These are phyloP conservation scores for Enhydra lutris DNA, from an alignment of 2,113 vertebrate species.

Conservation along the genomic window DNA sequence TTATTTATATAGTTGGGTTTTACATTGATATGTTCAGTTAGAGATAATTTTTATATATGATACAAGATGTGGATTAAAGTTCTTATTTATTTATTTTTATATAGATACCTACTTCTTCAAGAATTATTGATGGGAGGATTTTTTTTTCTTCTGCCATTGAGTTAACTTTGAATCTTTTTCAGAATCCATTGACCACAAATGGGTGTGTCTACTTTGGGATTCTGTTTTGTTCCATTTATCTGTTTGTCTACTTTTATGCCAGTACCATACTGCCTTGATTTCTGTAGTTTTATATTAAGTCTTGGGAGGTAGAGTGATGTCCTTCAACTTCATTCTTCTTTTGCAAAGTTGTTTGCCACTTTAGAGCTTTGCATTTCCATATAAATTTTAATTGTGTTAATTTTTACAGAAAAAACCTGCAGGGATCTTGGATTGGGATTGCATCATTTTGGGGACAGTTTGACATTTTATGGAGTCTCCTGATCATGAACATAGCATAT, in stretches of 20 bases:
- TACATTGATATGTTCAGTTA: background rate
- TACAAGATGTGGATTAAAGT: background rate
- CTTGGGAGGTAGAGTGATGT: background rate
- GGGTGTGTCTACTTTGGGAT: background rate
- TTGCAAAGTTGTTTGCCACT: background rate
- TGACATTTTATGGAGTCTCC: slow-evolving; percentile 14
- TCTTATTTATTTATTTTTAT: background rate
- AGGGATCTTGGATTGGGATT: background rate
- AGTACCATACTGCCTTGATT: background rate
- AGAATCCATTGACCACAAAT: background rate
- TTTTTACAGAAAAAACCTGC: background rate
- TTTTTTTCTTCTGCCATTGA: background rate
- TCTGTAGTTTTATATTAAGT: background rate
- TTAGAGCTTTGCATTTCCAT: background rate
- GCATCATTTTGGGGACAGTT: background rate
- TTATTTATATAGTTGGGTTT: background rate
- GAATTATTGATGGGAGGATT: background rate
- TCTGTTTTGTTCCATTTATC: background rate
- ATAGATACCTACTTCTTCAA: background rate
- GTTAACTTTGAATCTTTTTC: background rate
- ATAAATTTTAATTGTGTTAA: background rate
- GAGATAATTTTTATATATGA: background rate
- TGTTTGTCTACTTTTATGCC: background rate
- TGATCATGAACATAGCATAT: background rate
- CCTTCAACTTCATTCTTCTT: background rate